Evolutionary conservation across 2,113 vertebrate species (phyloP).

Genomic region (Sorex fumeus): DNA sequence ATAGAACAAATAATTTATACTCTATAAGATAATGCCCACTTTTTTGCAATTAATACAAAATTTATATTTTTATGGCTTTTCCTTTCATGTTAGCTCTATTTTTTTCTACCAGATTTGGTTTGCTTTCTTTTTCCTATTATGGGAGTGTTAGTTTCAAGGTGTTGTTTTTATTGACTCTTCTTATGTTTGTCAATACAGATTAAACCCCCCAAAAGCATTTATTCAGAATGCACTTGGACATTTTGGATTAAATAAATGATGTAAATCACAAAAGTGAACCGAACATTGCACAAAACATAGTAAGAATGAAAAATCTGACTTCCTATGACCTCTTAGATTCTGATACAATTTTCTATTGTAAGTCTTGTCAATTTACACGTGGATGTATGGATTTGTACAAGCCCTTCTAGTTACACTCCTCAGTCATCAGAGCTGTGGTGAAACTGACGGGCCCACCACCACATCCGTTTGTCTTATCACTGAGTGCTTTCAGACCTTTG

Average conservation of each 20-base stretch:
- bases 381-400: not conserved
- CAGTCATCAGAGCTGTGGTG: not conserved
- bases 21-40: not conserved
- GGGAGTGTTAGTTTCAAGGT: not conserved
- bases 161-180: not conserved
- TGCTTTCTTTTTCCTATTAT: not conserved
- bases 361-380: not conserved
- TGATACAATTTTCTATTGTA: not conserved
- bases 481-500: not conserved
- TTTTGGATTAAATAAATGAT: not conserved
- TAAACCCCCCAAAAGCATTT: not conserved
- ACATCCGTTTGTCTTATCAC: too few species aligned
- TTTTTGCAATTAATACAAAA: not conserved
- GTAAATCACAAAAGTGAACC: not conserved
- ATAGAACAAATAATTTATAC: constrained; percentile 18
- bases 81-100: constrained; percentile 4
- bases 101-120: not conserved
- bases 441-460: not conserved
- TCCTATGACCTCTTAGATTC: not conserved
- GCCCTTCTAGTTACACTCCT: not conserved
- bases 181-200: not conserved
- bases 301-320: not conserved
- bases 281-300: not conserved
- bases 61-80: constrained; percentile 28
- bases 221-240: constrained; percentile 8